phyloP scores from a whole-genome alignment of 2,888 invertebrate species.

The Agrochola circellaris region DNA sequence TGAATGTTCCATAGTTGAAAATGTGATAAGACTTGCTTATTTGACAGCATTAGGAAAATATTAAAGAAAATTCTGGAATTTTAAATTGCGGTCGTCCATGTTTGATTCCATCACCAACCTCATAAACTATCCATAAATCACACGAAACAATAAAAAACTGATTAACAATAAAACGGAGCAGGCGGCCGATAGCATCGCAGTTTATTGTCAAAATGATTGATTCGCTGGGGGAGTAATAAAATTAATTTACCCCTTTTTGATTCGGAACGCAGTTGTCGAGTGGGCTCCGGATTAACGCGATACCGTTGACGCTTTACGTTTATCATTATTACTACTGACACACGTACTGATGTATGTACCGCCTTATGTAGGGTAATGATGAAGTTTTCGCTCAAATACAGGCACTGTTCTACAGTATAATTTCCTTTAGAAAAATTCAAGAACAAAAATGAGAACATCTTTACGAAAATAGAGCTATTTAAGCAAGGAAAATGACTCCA shows the following conservation, averaged over 20 bases:
- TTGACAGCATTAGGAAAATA: not conserved
- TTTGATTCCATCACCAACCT: constrained; percentile 23
- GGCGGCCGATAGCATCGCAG: constrained; percentile 61
- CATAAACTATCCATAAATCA: constrained; percentile 53
- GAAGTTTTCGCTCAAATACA: not conserved
- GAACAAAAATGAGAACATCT: not conserved
- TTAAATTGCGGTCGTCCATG: not conserved
- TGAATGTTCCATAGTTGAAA: not conserved
- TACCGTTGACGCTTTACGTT: constrained; percentile 21
- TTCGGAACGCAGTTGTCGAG: constrained; percentile 48
- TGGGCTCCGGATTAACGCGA: constrained; percentile 33
- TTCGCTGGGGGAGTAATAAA: constrained; percentile 64
- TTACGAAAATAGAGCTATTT: not conserved
- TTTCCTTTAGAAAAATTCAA: not conserved
- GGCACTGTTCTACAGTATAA: not conserved
- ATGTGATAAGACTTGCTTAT: not conserved
- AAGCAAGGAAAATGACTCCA: constrained; percentile 61
- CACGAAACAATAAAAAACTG: constrained; percentile 61
- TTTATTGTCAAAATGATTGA: constrained; percentile 74
- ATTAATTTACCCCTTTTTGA: constrained; percentile 63
- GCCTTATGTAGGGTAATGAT: not conserved
- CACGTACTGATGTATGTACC: not conserved
- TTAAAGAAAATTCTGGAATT: not conserved
- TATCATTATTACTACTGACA: constrained; percentile 28
- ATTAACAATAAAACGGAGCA: constrained; percentile 64